Conservation (phyloP, 92 coral and sea anemone genomes). For the Epizoanthus stellaris region DNA sequence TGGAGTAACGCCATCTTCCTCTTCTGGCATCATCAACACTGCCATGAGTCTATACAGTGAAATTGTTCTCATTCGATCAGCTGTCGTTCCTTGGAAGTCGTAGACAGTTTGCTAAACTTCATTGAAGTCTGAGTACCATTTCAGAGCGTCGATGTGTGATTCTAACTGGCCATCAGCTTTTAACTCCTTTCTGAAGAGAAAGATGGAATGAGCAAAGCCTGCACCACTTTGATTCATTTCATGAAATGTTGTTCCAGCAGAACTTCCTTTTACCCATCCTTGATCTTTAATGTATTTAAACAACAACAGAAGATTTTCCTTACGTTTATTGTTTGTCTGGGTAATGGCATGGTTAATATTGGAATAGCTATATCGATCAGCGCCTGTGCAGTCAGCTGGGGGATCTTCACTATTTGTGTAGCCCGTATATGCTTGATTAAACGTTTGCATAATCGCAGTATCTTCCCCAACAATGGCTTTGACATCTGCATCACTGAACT, state of each 20-base stretch:
- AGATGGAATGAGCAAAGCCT: conserved; percentile 71
- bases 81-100: conserved; percentile 54
- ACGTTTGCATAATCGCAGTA: conserved; percentile 13
- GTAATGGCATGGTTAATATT: background rate
- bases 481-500: background rate
- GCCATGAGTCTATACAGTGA: conserved; percentile 53
- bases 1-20: conserved; percentile 12
- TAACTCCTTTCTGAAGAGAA: conserved; percentile 55
- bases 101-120: conserved; percentile 55
- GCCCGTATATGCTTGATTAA: background rate
- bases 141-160: conserved; percentile 44
- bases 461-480: conserved; percentile 25
- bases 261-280: conserved; percentile 76
- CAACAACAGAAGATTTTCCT: conserved; percentile 38
- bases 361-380: conserved; percentile 2
- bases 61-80: conserved; percentile 62
- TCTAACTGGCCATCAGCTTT: background rate
- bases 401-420: background rate
- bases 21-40: conserved; percentile 68
- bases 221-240: conserved; percentile 70
- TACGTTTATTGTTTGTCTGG: conserved; percentile 34
- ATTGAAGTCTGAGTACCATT: conserved; percentile 60
- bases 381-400: background rate
- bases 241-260: conserved; percentile 64
- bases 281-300: conserved; percentile 62